These are phyloP conservation scores for Noctua janthina DNA, from an alignment of 2,888 invertebrate species.

Conservation along the genomic window DNA sequence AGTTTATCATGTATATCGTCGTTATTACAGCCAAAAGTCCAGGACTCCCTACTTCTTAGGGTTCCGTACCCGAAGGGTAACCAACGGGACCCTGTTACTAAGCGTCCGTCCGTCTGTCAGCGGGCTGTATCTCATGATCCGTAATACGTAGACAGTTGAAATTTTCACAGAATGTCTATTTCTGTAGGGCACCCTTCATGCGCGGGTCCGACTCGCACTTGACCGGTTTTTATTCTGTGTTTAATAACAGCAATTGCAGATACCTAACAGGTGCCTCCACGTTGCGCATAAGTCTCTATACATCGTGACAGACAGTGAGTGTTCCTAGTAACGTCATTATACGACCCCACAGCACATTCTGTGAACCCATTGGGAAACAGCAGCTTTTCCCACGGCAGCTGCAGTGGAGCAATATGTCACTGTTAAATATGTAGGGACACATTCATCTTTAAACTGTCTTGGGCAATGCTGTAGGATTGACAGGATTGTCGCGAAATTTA, in stretches of 20 bases:
- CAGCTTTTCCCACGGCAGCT: conserved; percentile 56
- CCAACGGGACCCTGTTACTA: too few relatives aligned
- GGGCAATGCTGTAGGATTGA: conserved; percentile 9
- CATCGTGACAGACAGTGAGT: conserved; percentile 28
- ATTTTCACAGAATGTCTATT: too few relatives aligned
- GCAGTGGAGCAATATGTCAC: conserved; percentile 45
- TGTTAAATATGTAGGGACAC: conserved; percentile 38
- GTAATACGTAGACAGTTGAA: too few relatives aligned
- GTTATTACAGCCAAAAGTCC: background rate
- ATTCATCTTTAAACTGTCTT: conserved; percentile 42
- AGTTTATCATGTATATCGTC: too few relatives aligned
- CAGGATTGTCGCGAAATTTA: conserved; percentile 27
- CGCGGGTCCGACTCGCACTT: too few relatives aligned
- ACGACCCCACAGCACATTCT: conserved; percentile 47
- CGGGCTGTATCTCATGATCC: too few relatives aligned
- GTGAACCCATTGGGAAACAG: conserved; percentile 50
- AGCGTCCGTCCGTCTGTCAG: too few relatives aligned
- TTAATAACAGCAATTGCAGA: background rate
- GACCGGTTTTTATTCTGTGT: too few relatives aligned
- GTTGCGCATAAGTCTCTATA: conserved; percentile 6
- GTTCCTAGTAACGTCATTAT: conserved; percentile 49
- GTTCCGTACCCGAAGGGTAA: too few relatives aligned
- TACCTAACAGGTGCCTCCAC: background rate
- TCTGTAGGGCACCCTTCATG: too few relatives aligned
- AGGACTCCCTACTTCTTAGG: background rate